phyloP scores from a whole-genome alignment of 2,113 vertebrate genomes.

The human region DNA sequence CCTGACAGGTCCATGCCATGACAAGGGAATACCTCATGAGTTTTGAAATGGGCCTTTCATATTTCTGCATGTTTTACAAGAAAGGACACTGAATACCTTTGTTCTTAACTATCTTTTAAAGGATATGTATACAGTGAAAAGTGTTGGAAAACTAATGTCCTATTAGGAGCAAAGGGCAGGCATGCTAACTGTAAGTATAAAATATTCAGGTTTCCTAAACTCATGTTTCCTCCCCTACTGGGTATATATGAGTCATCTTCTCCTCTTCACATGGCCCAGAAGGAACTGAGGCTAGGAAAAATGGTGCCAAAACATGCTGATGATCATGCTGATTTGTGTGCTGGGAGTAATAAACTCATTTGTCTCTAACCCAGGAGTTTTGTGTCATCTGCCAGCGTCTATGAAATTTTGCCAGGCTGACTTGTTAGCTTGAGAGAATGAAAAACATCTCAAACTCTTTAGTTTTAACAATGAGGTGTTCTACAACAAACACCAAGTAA shows the following conservation, averaged over 20 bases:
- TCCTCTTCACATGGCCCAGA: not conserved
- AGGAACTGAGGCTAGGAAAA: not conserved
- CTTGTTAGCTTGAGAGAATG: not conserved
- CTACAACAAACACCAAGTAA: not conserved
- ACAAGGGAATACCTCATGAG: not conserved
- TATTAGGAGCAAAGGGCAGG: not conserved
- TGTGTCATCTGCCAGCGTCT: not conserved
- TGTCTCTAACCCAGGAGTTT: not conserved
- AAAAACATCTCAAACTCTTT: not conserved
- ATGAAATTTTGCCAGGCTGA: not conserved
- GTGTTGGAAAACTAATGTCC: not conserved
- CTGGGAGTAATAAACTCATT: not conserved
- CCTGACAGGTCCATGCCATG: not conserved
- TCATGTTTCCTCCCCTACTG: not conserved
- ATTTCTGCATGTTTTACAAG: not conserved
- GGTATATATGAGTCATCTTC: not conserved
- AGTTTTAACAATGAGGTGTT: not conserved
- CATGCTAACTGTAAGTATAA: not conserved
- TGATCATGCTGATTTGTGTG: not conserved
- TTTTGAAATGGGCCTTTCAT: not conserved
- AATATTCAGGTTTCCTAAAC: not conserved
- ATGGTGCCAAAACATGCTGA: too few relatives aligned
- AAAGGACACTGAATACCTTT: not conserved
- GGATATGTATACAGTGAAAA: not conserved
- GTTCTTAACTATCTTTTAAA: not conserved